phyloP scores from a whole-genome alignment of 2,888 invertebrate genomes.

The Eucriotettix oculatus region DNA sequence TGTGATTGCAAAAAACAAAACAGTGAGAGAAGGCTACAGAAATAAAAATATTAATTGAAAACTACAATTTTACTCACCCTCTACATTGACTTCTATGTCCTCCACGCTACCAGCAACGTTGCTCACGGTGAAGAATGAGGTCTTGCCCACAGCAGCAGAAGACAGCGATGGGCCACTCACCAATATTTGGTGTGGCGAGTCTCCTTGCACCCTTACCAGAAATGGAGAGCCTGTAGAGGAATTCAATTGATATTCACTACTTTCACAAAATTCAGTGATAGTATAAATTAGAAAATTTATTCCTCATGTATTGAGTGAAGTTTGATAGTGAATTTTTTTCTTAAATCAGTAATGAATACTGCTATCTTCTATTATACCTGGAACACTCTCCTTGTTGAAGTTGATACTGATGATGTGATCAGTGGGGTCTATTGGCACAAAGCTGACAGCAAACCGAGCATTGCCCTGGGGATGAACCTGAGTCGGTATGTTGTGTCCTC shows the following conservation, averaged over 20 bases:
- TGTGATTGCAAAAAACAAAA: no score
- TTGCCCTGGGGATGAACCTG: constrained; percentile 88
- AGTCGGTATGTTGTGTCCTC: constrained; percentile 85
- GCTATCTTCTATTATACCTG: constrained; percentile 19
- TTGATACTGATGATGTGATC: constrained; percentile 93
- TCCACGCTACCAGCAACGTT: constrained; percentile 64
- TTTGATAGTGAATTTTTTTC: background rate
- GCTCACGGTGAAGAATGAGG: constrained; percentile 33
- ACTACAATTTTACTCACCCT: constrained; percentile 48
- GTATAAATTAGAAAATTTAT: no score
- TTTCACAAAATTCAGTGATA: no score
- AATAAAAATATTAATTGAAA: background rate
- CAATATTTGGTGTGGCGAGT: constrained; percentile 35
- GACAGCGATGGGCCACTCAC: constrained; percentile 42
- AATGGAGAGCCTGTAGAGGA: constrained; percentile 76
- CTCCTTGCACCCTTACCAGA: constrained; percentile 52
- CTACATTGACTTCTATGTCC: constrained; percentile 90
- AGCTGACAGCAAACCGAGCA: constrained; percentile 86
- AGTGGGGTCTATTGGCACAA: constrained; percentile 85
- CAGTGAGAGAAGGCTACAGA: no score
- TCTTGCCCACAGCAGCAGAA: constrained; percentile 33
- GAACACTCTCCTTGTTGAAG: constrained; percentile 77
- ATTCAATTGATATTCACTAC: background rate
- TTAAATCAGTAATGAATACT: background rate
- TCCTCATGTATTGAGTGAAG: background rate